Conservation (phyloP, 2,113 vertebrate genomes). For the Carassius carassius region DNA sequence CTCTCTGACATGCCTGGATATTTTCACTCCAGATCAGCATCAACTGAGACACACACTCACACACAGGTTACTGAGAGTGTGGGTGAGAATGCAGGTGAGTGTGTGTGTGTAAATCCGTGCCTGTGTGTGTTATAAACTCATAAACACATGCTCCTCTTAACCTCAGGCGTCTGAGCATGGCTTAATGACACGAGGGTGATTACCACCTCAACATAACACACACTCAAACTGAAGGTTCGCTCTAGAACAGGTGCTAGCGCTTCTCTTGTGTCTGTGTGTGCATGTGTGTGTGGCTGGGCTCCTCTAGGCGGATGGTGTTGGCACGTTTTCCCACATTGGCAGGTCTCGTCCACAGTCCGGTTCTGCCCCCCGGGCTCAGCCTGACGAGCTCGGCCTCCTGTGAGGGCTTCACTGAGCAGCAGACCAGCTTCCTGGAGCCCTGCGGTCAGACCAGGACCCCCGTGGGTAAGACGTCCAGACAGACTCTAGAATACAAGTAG, state of each 20-base stretch:
- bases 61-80: slow-evolving; percentile 53
- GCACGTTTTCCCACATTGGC: slow-evolving; percentile 79
- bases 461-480: slow-evolving; percentile 72
- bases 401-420: slow-evolving; percentile 80
- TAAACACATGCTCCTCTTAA: slow-evolving; percentile 17
- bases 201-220: not conserved
- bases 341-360: slow-evolving; percentile 74
- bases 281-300: slow-evolving; percentile 60
- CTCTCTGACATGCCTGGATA: slow-evolving; percentile 55
- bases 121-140: slow-evolving; percentile 62
- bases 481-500: not conserved
- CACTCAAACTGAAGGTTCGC: not conserved
- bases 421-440: slow-evolving; percentile 80
- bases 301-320: slow-evolving; percentile 80
- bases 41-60: slow-evolving; percentile 55
- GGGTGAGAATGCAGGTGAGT: slow-evolving; percentile 72
- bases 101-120: too few relatives aligned
- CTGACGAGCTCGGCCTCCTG: slow-evolving; percentile 77
- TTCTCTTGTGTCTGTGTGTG: slow-evolving; percentile 28
- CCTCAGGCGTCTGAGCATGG: slow-evolving; percentile 48
- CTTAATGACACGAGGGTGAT: not conserved
- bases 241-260: slow-evolving; percentile 21
- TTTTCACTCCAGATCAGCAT: slow-evolving; percentile 66
- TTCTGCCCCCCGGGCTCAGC: slow-evolving; percentile 77
- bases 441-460: slow-evolving; percentile 73